Conservation (phyloP, 2,888 invertebrate genomes). For the Drosophila subsilvestris region DNA sequence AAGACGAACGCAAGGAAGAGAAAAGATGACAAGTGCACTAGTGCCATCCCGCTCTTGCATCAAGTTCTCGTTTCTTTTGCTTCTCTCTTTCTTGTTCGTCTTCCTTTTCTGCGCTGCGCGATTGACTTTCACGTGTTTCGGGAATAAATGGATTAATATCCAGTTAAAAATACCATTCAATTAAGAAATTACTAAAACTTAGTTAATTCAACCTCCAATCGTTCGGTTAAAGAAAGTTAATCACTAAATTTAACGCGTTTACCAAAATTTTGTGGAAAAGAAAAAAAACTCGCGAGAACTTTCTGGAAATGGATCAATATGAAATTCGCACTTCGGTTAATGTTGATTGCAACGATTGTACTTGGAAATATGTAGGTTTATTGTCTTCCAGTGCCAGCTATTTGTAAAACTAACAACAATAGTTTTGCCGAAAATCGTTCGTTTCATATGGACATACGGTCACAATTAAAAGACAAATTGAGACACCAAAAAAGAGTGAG, state of each 20-base stretch:
- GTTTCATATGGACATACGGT: not conserved
- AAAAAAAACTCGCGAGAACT: not conserved
- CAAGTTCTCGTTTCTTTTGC: not conserved
- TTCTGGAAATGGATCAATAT: not conserved
- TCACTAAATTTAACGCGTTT: not conserved
- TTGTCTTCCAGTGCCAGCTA: not conserved
- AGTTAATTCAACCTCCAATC: not conserved
- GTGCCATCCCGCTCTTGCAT: slow-evolving; percentile 1
- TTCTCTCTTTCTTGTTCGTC: no score
- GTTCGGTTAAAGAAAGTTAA: not conserved
- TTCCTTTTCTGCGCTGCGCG: not conserved
- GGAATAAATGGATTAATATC: not conserved
- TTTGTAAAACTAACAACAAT: not conserved
- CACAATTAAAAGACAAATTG: no score
- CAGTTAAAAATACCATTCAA: not conserved
- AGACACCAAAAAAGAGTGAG: not conserved
- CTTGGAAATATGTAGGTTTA: not conserved
- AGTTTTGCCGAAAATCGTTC: not conserved
- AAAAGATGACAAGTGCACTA: not conserved
- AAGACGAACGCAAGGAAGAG: not conserved
- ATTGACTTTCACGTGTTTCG: not conserved
- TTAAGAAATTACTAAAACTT: not conserved
- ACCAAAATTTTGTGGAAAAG: not conserved
- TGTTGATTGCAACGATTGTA: not conserved
- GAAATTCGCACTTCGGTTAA: not conserved